Conservation (phyloP, 2,113 vertebrate species). For the Poeciliopsis occidentalis region DNA sequence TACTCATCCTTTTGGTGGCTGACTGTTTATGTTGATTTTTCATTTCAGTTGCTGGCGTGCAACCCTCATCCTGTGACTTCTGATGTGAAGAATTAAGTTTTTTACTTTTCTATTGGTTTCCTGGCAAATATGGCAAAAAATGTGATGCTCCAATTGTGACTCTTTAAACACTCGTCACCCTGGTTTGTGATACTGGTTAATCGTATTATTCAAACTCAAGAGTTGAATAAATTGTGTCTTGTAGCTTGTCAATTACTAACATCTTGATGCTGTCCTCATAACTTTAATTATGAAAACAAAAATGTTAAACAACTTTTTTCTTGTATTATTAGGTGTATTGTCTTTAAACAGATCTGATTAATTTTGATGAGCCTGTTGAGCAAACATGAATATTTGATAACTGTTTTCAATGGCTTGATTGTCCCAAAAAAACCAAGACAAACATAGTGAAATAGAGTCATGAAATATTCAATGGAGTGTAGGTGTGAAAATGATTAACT, state of each 20-base stretch:
- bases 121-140: no score
- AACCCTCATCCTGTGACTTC: no score
- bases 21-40: background rate
- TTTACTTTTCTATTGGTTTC: no score
- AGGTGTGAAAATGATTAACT: constrained; percentile 89
- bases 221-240: constrained; percentile 38
- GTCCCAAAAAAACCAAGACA: constrained; percentile 95
- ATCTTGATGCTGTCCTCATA: constrained; percentile 41
- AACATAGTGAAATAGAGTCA: constrained; percentile 95
- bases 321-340: constrained; percentile 48
- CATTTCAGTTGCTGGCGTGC: no score
- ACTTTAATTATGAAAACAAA: constrained; percentile 66
- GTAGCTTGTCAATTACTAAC: constrained; percentile 47
- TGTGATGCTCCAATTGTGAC: background rate
- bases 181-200: background rate
- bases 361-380: constrained; percentile 88
- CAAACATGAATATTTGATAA: constrained; percentile 95
- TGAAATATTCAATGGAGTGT: constrained; percentile 95
- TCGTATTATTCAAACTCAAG: constrained; percentile 39
- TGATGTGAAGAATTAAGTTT: no score
- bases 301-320: constrained; percentile 53
- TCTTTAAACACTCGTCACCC: background rate
- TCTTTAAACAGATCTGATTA: constrained; percentile 74
- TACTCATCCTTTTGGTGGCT: background rate
- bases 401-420: constrained; percentile 93